Base-by-base conservation (phyloP, 2,888 invertebrate species). In the Caprella mutica region DNA sequence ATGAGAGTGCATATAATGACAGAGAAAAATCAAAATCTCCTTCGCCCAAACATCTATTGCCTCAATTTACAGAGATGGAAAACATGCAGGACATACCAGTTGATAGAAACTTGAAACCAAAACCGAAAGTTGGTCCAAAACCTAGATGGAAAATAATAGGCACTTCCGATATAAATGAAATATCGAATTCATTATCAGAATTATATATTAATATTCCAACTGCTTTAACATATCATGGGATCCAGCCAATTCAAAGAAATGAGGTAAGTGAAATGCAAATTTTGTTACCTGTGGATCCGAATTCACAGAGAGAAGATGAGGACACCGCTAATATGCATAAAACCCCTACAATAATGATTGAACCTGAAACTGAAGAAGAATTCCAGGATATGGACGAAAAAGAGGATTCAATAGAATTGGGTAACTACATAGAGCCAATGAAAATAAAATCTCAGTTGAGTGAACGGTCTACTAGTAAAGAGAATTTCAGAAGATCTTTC, bases 401-500 rank as follows among this genome's bases (percentile, higher is more conserved):
- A 8, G 29, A 48, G 8, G n/a, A 21, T 12, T 30, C 29, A 24
- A 48, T 30, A 12, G 29, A 14, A 30, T 9, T 9, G 14, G 33
- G 8, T 9, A 8, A 9, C 9, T 27, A 48, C n/a, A 21, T 19
- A 19, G 30, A 48, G 30, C 1, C 19, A 21, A 14, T 27, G 5
- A 48, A 48, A 30, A 30, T 30, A 17, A 48, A 48, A 23, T 27
- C 29, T 12, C 29, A 30, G 30, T 26, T 48, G 1, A 26, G 48
- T 12, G 48, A 48, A 9, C 17, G 48, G 21, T 30, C 48, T 29
- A 30, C 30, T 12, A 48, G 48, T 21, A 48, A 23, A n/a, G 48
- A 48, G n/a, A 48, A 48, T 26, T 48, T 48, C 5, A 48, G 48
- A 48, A 48, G 48, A 21, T 48, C 48, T 48, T 48, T 48, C 30